A percentile compares a stretch with the other conserved stretches of the same genome.
Conservation (phyloP, 2,888 invertebrate genomes). For the Cerastoderma edule region DNA sequence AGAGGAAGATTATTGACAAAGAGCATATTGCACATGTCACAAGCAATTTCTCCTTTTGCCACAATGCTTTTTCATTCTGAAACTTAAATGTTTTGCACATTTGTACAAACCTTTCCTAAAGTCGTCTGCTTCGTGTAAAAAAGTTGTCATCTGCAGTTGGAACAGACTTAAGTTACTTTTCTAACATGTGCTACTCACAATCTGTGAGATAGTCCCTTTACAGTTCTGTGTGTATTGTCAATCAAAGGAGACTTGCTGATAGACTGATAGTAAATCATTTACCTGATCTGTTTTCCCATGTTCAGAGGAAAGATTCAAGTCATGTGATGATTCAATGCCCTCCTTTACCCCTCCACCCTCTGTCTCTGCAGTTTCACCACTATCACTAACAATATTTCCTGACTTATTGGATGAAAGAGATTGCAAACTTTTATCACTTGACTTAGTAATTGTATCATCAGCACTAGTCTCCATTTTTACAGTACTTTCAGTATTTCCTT, state of each 20-base stretch:
- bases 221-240: too few relatives aligned
- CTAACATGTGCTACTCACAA: too few relatives aligned
- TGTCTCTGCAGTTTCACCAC: not conserved
- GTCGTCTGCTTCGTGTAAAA: too few relatives aligned
- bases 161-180: too few relatives aligned
- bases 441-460: not conserved
- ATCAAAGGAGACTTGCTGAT: too few relatives aligned
- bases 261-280: too few relatives aligned
- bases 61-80: not conserved
- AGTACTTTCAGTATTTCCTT: not conserved
- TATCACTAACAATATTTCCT: not conserved
- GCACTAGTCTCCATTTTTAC: not conserved
- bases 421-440: not conserved
- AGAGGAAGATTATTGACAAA: too few relatives aligned
- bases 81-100: too few relatives aligned
- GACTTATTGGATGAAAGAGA: not conserved
- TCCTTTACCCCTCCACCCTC: not conserved
- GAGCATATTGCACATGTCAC: too few relatives aligned
- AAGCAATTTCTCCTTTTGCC: slow-evolving; percentile 3
- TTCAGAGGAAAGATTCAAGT: not conserved
- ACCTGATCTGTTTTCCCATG: not conserved
- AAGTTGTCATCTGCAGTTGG: too few relatives aligned
- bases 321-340: not conserved
- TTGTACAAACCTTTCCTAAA: too few relatives aligned
- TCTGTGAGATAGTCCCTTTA: too few relatives aligned